A percentile compares a stretch with the other conserved stretches of the same genome.
Evolutionary conservation across 2,797 vertebrate genomes (phyloP).

Genomic region (Lutjanus argentimaculatus): DNA sequence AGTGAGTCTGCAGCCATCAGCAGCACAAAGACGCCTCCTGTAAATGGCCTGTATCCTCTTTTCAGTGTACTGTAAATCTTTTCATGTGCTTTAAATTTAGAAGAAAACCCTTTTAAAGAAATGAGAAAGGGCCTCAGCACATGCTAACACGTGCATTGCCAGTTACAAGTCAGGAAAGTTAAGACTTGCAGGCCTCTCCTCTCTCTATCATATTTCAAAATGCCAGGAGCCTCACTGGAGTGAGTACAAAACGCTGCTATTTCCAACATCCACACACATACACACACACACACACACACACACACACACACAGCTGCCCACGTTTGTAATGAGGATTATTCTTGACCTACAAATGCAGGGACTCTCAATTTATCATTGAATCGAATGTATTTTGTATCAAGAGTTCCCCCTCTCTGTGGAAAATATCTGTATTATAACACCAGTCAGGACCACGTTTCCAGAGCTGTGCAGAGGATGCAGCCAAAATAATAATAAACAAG

Average conservation of each 20-base stretch:
- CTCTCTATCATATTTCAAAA: slow-evolving; percentile 71
- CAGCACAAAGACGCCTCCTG: background rate
- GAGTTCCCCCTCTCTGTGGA: background rate
- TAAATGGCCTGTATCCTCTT: background rate
- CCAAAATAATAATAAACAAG: slow-evolving; percentile 61
- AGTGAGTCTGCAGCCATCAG: slow-evolving; percentile 1
- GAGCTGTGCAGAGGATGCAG: slow-evolving; percentile 40
- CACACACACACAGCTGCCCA: slow-evolving; percentile 64
- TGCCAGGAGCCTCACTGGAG: slow-evolving; percentile 59
- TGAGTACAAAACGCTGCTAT: slow-evolving; percentile 72
- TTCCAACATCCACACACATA: slow-evolving; percentile 55
- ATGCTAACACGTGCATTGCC: slow-evolving; percentile 16
- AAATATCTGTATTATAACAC: slow-evolving; percentile 1
- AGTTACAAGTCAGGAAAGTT: slow-evolving; percentile 56
- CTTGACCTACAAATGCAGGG: slow-evolving; percentile 44
- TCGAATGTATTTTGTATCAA: background rate
- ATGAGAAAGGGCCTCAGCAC: slow-evolving; percentile 33
- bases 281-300: slow-evolving; percentile 3
- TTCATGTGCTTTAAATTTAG: background rate
- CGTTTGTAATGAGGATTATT: slow-evolving; percentile 54
- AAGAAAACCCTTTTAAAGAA: background rate
- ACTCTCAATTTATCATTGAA: background rate
- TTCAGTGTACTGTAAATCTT: background rate
- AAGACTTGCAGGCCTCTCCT: slow-evolving; percentile 50
- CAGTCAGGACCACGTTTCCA: slow-evolving; percentile 1